phyloP scores from a whole-genome alignment of 2,113 vertebrate species.

The Talpa occidentalis region DNA sequence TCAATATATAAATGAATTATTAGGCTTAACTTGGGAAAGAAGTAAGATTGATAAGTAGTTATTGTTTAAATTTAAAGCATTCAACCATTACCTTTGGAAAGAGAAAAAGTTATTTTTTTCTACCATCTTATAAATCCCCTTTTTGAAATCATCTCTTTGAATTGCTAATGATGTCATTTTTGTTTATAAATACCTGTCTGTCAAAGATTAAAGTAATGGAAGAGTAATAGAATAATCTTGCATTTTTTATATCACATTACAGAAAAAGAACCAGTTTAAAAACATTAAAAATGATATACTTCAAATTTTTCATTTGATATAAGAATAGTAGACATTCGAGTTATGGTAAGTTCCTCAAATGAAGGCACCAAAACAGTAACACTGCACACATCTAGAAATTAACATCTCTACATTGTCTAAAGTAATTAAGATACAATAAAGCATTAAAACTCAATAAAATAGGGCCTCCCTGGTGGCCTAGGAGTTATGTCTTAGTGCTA shows the following conservation, averaged over 20 bases:
- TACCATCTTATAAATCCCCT: neutral
- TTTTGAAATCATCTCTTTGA: constrained; percentile 35
- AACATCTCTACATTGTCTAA: neutral
- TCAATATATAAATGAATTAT: neutral
- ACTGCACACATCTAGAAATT: neutral
- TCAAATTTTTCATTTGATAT: neutral
- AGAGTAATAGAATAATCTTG: neutral
- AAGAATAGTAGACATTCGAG: neutral
- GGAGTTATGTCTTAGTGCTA: too few species aligned
- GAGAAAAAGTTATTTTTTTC: neutral
- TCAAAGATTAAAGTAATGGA: constrained; percentile 25
- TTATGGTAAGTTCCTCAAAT: neutral
- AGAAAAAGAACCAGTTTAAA: neutral
- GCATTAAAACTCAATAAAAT: neutral
- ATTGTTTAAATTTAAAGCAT: neutral
- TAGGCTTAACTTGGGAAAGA: constrained; percentile 7
- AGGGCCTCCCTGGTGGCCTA: too few species aligned
- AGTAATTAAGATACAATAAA: neutral
- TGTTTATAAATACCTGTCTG: constrained; percentile 32
- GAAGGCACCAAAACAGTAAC: neutral
- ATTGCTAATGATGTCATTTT: constrained; percentile 42
- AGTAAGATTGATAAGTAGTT: constrained; percentile 34
- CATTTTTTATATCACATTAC: neutral
- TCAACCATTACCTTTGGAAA: neutral
- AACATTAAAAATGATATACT: constrained; percentile 16